phyloP scores from a whole-genome alignment of 2,888 invertebrate species.

The Trisateles emortualis region DNA sequence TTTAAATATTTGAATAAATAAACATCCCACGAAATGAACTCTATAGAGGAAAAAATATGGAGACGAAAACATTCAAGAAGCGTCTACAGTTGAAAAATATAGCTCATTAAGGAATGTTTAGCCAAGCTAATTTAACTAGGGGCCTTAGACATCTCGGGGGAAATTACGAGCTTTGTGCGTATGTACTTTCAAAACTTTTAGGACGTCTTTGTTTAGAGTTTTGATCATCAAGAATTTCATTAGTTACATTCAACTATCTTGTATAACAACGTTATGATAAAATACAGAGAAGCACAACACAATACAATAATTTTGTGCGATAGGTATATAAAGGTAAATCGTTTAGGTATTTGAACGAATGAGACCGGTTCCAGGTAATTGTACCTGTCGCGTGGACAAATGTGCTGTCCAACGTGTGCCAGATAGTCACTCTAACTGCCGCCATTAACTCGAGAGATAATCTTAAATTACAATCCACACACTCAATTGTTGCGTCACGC shows the following conservation, averaged over 20 bases:
- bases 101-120: conserved; percentile 80
- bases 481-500: conserved; percentile 54
- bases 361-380: conserved; percentile 77
- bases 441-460: conserved; percentile 74
- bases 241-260: conserved; percentile 43
- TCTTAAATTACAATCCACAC: conserved; percentile 68
- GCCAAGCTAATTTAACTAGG: conserved; percentile 78
- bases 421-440: conserved; percentile 77
- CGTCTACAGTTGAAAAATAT: conserved; percentile 74
- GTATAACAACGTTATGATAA: conserved; percentile 7
- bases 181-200: conserved; percentile 69
- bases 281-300: conserved; percentile 27
- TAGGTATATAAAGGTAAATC: conserved; percentile 61
- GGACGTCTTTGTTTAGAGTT: conserved; percentile 59
- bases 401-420: conserved; percentile 73
- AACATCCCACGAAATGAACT: conserved; percentile 42
- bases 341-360: conserved; percentile 71
- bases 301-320: conserved; percentile 51
- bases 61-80: conserved; percentile 63
- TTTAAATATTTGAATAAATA: conserved; percentile 42
- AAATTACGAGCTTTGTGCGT: conserved; percentile 77
- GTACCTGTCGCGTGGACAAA: conserved; percentile 81
- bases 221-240: conserved; percentile 57
- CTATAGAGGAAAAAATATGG: conserved; percentile 60
- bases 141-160: conserved; percentile 70